Conservation (phyloP, 2,797 vertebrate genomes). For the Valencia hispanica region DNA sequence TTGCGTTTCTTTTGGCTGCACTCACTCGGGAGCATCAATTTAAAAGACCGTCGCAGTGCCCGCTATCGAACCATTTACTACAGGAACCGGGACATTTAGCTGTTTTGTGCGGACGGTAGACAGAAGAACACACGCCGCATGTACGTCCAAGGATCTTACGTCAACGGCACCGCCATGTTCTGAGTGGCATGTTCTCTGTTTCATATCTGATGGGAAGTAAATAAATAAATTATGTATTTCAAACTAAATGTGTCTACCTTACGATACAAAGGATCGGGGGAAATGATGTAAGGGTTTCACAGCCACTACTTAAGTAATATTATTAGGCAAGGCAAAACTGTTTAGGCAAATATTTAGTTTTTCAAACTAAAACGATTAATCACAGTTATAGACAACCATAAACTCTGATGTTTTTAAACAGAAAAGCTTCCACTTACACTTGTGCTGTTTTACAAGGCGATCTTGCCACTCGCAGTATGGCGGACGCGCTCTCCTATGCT, state of each 20-base stretch:
- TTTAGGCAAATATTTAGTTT: not conserved
- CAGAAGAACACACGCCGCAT: not conserved
- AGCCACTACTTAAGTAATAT: not conserved
- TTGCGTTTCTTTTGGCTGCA: not conserved
- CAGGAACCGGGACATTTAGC: slow-evolving; percentile 1
- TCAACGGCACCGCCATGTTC: not conserved
- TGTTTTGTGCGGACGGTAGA: not conserved
- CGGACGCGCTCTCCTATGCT: not conserved
- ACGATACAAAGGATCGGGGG: not conserved
- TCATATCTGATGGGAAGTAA: not conserved
- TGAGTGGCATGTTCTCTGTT: not conserved
- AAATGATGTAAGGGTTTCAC: not conserved
- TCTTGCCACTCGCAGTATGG: not conserved
- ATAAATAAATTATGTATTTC: not conserved
- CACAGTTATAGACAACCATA: not conserved
- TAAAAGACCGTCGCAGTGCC: not conserved
- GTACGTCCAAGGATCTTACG: not conserved
- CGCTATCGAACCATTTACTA: not conserved
- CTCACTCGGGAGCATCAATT: not conserved
- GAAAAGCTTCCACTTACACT: not conserved
- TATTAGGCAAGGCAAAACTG: not conserved
- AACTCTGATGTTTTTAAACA: not conserved
- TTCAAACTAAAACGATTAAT: not conserved
- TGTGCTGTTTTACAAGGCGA: not conserved
- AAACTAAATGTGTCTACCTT: not conserved